Percentiles rank a stretch among this genome's conserved stretches.
Conservation (phyloP, 2,797 vertebrate species). For the Alosa sapidissima region DNA sequence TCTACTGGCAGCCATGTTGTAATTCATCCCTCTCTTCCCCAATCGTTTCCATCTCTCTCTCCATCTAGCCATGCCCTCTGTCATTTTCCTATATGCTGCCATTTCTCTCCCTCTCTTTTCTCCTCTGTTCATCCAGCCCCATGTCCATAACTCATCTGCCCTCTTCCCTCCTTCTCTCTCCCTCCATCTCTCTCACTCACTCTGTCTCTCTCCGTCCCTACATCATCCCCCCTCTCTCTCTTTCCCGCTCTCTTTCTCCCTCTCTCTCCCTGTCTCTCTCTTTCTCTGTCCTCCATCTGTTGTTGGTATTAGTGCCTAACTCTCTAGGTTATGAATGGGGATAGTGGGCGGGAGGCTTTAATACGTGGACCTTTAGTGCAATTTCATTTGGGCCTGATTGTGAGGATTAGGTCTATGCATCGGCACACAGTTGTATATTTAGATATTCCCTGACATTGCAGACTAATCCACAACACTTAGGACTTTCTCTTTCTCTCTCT, state of each 20-base stretch:
- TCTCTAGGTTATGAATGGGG: slow-evolving; percentile 12
- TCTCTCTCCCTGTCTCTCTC: background rate
- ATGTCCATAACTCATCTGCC: background rate
- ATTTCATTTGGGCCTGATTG: slow-evolving; percentile 7
- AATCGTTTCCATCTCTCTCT: background rate
- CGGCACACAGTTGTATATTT: slow-evolving; percentile 25
- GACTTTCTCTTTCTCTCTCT: background rate
- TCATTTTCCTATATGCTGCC: background rate
- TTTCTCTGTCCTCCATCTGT: background rate
- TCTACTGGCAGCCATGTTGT: slow-evolving; percentile 10
- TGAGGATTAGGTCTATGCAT: slow-evolving; percentile 18
- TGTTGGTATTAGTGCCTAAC: background rate
- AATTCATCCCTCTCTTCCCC: background rate
- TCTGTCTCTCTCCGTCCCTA: background rate
- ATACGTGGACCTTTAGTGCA: background rate
- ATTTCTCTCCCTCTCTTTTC: background rate
- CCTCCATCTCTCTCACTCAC: background rate
- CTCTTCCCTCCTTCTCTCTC: background rate
- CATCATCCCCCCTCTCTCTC: background rate
- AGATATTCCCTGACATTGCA: background rate
- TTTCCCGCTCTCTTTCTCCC: background rate
- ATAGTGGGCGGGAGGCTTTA: background rate
- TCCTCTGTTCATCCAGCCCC: background rate
- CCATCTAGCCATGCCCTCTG: background rate
- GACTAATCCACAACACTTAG: slow-evolving; percentile 8